A percentile compares a stretch with the other conserved stretches of the same genome.
Evolutionary conservation across 1,140 invertebrate species (phyloP).

Genomic region (Leptinotarsa texana): DNA sequence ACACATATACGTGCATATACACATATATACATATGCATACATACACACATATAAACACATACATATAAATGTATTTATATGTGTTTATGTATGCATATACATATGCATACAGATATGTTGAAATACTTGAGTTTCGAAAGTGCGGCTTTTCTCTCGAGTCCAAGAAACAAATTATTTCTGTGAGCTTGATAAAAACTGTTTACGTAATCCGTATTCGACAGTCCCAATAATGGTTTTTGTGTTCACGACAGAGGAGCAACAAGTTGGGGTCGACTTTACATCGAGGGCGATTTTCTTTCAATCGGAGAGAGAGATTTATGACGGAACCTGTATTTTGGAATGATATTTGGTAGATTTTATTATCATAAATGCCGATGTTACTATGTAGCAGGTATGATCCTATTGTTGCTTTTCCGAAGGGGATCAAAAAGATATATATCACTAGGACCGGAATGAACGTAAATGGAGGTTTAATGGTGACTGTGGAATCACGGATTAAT

Average conservation of each 20-base stretch:
- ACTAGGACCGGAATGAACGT: neutral
- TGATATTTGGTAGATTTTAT: conserved; percentile 3
- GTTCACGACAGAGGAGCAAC: neutral
- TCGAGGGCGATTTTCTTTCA: neutral
- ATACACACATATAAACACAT: no score
- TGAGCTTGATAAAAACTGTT: no score
- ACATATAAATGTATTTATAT: no score
- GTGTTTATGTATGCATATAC: no score
- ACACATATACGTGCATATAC: no score
- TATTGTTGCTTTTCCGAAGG: neutral
- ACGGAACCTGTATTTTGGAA: neutral
- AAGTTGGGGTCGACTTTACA: neutral
- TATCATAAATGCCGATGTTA: neutral
- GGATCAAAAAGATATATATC: conserved; percentile 6
- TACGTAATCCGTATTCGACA: no score
- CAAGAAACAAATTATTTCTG: no score
- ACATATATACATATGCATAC: no score
- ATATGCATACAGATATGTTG: no score
- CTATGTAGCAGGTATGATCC: neutral
- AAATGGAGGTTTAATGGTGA: neutral
- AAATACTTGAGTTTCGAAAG: no score
- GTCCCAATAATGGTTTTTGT: neutral
- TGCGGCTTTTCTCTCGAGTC: no score
- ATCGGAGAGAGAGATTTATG: neutral
- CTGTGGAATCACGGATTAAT: neutral